Evolutionary conservation across 2,797 vertebrate species (phyloP), one percentile per base, ranked within the genome.

Genomic region (Nothura maculosa): DNA sequence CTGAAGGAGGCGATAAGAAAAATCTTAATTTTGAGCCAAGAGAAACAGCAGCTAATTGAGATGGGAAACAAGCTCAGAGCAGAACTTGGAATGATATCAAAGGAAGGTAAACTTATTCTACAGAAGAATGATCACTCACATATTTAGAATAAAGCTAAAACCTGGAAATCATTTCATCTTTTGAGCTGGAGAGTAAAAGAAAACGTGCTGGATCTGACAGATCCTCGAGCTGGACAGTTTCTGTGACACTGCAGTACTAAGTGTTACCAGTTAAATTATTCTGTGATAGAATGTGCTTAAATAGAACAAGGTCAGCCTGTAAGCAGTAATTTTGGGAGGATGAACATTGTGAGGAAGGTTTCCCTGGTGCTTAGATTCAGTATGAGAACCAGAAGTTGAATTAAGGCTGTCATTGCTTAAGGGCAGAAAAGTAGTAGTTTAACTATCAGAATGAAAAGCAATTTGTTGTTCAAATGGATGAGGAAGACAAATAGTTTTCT

Each of bases 21-120:
- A 78, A 98, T 99, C 57, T 97, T 97, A 38, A 76, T 92, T 75
- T 97, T 99, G 78, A 98, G 92, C 94, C 96, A 93, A 76, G 98
- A 99, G 89, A 99, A 98, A 79, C 98, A 94, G 60, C 98, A 99
- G 91, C 98, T 99, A 85, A 98, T 98, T 60, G 99, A 99, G 91
- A 97, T 99, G 95, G 98, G 98, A 89, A 99, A 99, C 97, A 92
- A 98, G 77, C 98, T 99, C 45, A 97, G 98, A 9, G 98, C 98
- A 1, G 97, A 98, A 93, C 95, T 97, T 12, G 87, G 82, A 69
- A 64, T 47, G 25, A 10, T 73, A 40, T 77, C 95, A 67, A 90
- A 89, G 36, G 76, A 96, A 96, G 96, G 97, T 97, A 93, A 94
- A 69, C 60, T 72, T 70, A 57, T 85, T 93, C 28, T 73, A 57